phyloP scores from a whole-genome alignment of 2,888 invertebrate species.

The Anagyrus pseudococci region DNA sequence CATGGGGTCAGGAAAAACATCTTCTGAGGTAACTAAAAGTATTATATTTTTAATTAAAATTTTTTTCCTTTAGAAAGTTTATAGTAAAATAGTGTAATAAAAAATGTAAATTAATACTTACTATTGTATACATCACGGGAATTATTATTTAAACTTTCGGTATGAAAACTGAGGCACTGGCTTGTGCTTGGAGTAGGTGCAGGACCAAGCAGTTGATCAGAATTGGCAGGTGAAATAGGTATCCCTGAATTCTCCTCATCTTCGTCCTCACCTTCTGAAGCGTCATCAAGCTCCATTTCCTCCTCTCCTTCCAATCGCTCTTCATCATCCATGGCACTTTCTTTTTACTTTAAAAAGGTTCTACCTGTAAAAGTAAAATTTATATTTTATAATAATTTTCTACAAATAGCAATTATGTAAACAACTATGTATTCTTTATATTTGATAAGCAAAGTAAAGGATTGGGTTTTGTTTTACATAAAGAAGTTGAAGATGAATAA shows the following conservation, averaged over 20 bases:
- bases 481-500: too few species aligned
- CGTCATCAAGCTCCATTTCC: slow-evolving; percentile 77
- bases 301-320: slow-evolving; percentile 64
- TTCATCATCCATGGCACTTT: slow-evolving; percentile 60
- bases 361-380: background rate
- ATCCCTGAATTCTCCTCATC: slow-evolving; percentile 68
- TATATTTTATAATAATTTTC: too few species aligned
- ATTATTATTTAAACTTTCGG: slow-evolving; percentile 34
- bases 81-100: background rate
- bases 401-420: too few species aligned
- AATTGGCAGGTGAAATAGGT: slow-evolving; percentile 63
- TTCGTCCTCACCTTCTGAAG: slow-evolving; percentile 78
- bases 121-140: slow-evolving; percentile 32
- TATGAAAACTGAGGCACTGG: slow-evolving; percentile 36
- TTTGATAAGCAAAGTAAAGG: too few species aligned
- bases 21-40: slow-evolving; percentile 65
- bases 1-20: slow-evolving; percentile 71
- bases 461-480: too few species aligned
- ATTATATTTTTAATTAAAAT: too few species aligned
- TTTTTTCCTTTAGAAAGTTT: background rate
- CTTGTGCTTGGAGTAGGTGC: slow-evolving; percentile 53
- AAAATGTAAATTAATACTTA: slow-evolving; percentile 12
- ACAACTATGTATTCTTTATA: too few species aligned
- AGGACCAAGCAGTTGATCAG: slow-evolving; percentile 57
- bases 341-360: slow-evolving; percentile 34